Base-by-base conservation (phyloP, 2,888 invertebrate species). In the Heliconius ismenius region DNA sequence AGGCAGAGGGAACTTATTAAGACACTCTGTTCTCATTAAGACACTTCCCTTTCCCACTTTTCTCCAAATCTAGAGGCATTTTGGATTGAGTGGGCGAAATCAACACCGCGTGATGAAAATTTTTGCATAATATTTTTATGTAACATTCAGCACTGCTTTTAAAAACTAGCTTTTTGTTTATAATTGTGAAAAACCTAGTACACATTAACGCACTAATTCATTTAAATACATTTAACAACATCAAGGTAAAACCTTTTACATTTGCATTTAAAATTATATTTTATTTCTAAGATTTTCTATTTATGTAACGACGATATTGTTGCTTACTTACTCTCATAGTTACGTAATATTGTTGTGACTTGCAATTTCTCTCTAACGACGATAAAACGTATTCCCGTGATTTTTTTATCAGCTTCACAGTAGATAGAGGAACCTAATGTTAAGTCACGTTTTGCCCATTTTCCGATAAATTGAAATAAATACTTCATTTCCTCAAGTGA, bases 351-450 rank as follows among this genome's bases (percentile, higher is more conserved):
- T 60, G 49, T 13, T 49, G 43, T 67, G 39, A 39, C 39, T 24
- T 15, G 58, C 39, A 62, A 62, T 74, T 74, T 68, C 24, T 49
- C 43, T 74, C 49, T 49, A 26, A 69, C 69, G 10, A 64, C 32
- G 74, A 74, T 69, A 28, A 54, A 74, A 75, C 73, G 58, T 76
- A 69, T 74, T 74, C 26, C 65, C 21, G 76, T 76, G 28, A 49
- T 49, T 49, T 15, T 49, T 49, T 49, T 7, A 39, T 43, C 43
- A 43, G 13, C 36, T 36, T 36, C 36, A 9, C 36, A 36, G 39
- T 13, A 39, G 13, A 39, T 26, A 26, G 26, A 11, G 13, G 13
- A 39, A 39, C 13, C 13, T 13, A 39, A 0, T 39, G 39, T 39
- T 13, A 39, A 39, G 3, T 13, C 0, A 39, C 39, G 39, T 39